A percentile compares a stretch with the other conserved stretches of the same genome.
Conservation (phyloP, 2,888 invertebrate species). For the Thera britannica region DNA sequence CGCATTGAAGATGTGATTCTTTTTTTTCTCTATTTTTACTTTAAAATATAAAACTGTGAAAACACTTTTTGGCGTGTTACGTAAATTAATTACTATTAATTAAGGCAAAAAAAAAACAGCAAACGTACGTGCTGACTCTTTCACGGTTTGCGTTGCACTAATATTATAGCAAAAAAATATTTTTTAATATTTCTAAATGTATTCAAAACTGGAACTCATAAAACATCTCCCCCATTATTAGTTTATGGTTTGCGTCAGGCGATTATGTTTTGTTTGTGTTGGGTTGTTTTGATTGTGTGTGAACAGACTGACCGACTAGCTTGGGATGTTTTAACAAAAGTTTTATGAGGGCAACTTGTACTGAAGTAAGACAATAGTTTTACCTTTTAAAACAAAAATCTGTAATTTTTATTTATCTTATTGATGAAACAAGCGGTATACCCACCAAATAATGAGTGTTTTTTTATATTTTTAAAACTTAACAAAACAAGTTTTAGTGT, state of each 20-base stretch:
- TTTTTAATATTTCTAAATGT: conserved; percentile 54
- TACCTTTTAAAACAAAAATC: neutral
- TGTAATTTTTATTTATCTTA: neutral
- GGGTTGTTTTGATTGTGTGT: conserved; percentile 80
- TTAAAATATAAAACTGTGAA: neutral
- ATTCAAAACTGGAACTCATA: conserved; percentile 82
- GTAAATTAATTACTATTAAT: neutral
- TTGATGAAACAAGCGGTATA: neutral
- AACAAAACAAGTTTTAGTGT: too few relatives aligned
- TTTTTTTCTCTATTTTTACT: neutral
- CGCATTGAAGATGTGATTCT: conserved; percentile 2
- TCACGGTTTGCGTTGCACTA: conserved; percentile 74
- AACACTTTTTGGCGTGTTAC: neutral
- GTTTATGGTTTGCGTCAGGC: conserved; percentile 81
- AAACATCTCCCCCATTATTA: conserved; percentile 85
- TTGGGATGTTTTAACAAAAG: conserved; percentile 54
- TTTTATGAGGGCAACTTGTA: conserved; percentile 29
- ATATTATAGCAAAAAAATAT: conserved; percentile 72
- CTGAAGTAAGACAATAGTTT: conserved; percentile 6
- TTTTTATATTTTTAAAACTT: too few relatives aligned
- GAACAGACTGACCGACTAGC: conserved; percentile 61
- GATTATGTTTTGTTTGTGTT: conserved; percentile 80
- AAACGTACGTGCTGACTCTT: conserved; percentile 69
- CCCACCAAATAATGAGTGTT: too few relatives aligned
- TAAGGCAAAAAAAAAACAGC: conserved; percentile 25